Base-by-base conservation (phyloP, 2,888 invertebrate genomes). In the Drosophila nigritarsus region DNA sequence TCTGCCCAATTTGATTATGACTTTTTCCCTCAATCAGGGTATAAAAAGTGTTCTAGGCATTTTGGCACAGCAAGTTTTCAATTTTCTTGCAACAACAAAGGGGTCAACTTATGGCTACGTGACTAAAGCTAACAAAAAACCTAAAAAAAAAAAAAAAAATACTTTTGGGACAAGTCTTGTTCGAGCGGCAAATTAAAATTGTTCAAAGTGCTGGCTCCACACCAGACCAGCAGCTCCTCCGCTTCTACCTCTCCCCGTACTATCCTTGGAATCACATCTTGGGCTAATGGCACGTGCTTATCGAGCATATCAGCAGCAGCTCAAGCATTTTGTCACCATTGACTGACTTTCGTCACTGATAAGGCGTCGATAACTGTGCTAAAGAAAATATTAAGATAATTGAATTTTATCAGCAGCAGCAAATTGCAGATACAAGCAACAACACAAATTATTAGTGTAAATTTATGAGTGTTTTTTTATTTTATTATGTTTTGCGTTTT, bases 211-310 rank as follows among this genome's bases (percentile, higher is more conserved):
- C 55, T 34, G 29, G 38, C 49, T 1, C 15, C 40, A 34, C 11
- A 13, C 7, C 45, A 45, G 13, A 45, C 45, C 20, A 45, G 7
- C 45, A 4, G 1, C 20, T 7, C 3, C 20, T 4, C 15, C 30
- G 2, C 40, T 27, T 1, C 24, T 2, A 27, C 3, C 2, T 29
- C 24, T 27, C 27, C 18, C 13, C 18, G 24, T n/a, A 30, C 9
- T 30, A 9, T 30, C 30, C 30, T 61, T 55, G 49, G 58, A 45
- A 27, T 20, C 20, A 15, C 42, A 76, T 76, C 42, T 61, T 71
- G 49, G 74, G 78, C 80, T 81, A 84, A 84, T 76, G 85, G 87
- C 80, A 87, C 87, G 85, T 86, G 85, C 89, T 87, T 89, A 86
- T 86, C 85, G 68, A 58, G 74, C 67, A 83, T 83, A 89, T 88